Evolutionary conservation across 2,888 invertebrate genomes (phyloP).

Genomic region (Smittia aterrima): DNA sequence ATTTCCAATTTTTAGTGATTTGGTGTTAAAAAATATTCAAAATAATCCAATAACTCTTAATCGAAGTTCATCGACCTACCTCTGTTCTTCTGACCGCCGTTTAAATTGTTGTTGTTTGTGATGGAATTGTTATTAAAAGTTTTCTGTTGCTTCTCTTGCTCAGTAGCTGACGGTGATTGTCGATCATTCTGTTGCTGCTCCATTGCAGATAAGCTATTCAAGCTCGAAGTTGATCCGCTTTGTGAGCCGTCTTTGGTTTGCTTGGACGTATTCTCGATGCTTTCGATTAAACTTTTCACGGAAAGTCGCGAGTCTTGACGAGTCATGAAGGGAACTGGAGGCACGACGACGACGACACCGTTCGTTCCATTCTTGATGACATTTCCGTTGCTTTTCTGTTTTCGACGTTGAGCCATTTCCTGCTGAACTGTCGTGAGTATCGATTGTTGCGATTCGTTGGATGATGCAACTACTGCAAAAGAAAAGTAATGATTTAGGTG

Average conservation of each 20-base stretch:
- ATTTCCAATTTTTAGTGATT: too few species aligned
- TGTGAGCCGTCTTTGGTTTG: conserved; percentile 60
- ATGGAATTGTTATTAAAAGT: conserved; percentile 32
- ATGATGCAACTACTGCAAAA: conserved; percentile 44
- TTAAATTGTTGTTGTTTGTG: conserved; percentile 39
- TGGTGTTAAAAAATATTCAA: too few species aligned
- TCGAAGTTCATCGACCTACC: conserved; percentile 27
- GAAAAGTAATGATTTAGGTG: background rate
- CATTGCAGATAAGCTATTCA: conserved; percentile 56
- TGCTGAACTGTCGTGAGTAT: conserved; percentile 58
- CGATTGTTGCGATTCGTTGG: conserved; percentile 57
- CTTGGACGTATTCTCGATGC: conserved; percentile 83
- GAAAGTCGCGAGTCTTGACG: conserved; percentile 73
- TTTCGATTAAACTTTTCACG: conserved; percentile 87
- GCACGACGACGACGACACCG: background rate
- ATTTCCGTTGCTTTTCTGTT: conserved; percentile 46
- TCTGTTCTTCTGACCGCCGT: conserved; percentile 43
- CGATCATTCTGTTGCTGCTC: conserved; percentile 45
- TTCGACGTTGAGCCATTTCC: conserved; percentile 60
- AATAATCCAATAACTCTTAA: background rate
- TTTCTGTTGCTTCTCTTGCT: conserved; percentile 45
- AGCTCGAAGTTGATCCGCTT: conserved; percentile 64
- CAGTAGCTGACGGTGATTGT: conserved; percentile 45
- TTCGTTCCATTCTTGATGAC: conserved; percentile 32
- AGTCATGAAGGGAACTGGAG: conserved; percentile 45